Base-by-base conservation (phyloP, 37 sponge, comb jelly and placozoan species). In the Ianthella basta region DNA sequence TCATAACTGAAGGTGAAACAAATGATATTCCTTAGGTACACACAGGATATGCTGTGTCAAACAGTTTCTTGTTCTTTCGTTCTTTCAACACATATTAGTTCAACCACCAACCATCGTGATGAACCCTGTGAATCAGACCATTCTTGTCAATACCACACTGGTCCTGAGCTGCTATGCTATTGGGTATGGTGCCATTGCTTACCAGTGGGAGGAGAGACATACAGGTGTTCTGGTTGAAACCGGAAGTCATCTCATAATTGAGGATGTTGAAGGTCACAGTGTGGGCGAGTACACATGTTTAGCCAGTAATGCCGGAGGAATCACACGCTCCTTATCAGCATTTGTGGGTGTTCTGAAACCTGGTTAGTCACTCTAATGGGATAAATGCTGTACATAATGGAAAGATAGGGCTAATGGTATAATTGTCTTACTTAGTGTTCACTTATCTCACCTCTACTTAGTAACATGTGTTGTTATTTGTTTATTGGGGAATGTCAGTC, bases 261-360 rank as follows among this genome's bases (percentile, higher is more conserved):
- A 40, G 44, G 78, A 75, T 24, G 21, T 23, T 23, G 53, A 50
- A 16, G 78, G 78, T 0, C 24, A 18, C 4, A 24, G 54, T 19
- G 78, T 5, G 37, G 78, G 78, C 20, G 78, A 75, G 53, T 75
- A 75, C 78, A 75, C n/a, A 15, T 75, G 78, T 24, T 12, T 75
- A 14, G 53, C 78, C 10, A 53, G 44, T 13, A 75, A 75, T 75
- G 78, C 5, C 2, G 78, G 78, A 21, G 78, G 78, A 75, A 38
- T 75, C 1, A 50, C 21, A 4, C 5, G 2, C 37, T 75, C 78
- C 25, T 2, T 4, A 19, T 44, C 44, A 40, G 78, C 78, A 32
- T 40, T 75, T 40, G 78, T 75, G 1, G 40, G 54, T 40, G 78
- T 75, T 32, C 21, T 75, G 25, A 75, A 75, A 41, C 44, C 44